Conservation (phyloP, 2,888 invertebrate genomes). For the Choristoneura rosaceana region DNA sequence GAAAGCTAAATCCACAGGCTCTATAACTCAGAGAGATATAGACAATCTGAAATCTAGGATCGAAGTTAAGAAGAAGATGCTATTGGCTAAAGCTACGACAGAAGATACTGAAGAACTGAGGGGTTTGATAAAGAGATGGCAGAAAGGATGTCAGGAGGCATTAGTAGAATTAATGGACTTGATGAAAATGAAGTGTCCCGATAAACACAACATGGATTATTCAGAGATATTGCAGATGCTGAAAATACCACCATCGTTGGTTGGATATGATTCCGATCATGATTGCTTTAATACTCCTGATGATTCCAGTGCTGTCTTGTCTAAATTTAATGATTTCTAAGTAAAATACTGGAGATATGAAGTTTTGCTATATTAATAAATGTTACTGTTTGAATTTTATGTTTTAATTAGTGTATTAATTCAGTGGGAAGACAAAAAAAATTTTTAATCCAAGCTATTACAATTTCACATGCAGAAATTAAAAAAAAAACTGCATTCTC, state of each 20-base stretch:
- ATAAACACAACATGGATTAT: conserved; percentile 75
- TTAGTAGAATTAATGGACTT: conserved; percentile 78
- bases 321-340: conserved; percentile 59
- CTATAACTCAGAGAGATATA: conserved; percentile 76
- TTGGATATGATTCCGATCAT: conserved; percentile 81
- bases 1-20: conserved; percentile 78
- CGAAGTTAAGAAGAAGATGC: conserved; percentile 71
- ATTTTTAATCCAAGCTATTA: neutral
- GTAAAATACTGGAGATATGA: conserved; percentile 38
- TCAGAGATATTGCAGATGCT: conserved; percentile 76
- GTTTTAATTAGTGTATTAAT: neutral
- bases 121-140: conserved; percentile 81
- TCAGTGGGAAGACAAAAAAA: too few species aligned
- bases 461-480: too few species aligned
- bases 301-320: conserved; percentile 66
- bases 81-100: conserved; percentile 67
- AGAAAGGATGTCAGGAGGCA: conserved; percentile 82
- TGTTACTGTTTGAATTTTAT: conserved; percentile 38
- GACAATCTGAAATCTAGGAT: conserved; percentile 74
- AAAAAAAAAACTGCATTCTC: too few species aligned
- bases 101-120: conserved; percentile 79
- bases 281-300: conserved; percentile 77
- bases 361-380: conserved; percentile 33
- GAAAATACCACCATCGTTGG: conserved; percentile 77
- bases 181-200: conserved; percentile 72